Base-by-base conservation (phyloP, 2,113 vertebrate genomes). In the Origma solitaria region DNA sequence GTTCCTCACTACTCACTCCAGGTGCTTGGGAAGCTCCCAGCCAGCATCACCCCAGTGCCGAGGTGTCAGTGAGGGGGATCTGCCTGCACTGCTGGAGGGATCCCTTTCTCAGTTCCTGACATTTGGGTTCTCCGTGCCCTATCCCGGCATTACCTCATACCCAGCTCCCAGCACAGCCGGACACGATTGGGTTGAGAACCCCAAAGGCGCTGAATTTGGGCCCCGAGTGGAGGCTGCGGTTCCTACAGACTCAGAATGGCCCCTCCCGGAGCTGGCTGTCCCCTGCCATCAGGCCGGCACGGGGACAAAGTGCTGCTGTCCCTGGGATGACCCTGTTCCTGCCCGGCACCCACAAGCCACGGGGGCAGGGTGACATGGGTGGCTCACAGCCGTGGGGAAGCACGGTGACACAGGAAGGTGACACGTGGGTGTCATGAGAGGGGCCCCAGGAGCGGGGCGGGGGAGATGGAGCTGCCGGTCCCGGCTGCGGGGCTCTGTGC, bases 31-130 rank as follows among this genome's bases (percentile, higher is more conserved):
- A 40, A 71, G 24, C 12, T 70, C n/a, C 42, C 66, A 15, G 42
- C 28, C 0, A 4, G 7, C 9, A 38, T 18, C 51, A 7, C 24
- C 3, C 0, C 0, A 0, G 51, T 8, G 76, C 65, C 1, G n/a
- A 17, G 37, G 6, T 25, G 50, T 16, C 40, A 22, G 42, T 1
- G 3, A 35, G 19, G 28, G 44, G 27, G 13, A 27, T 21, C 6
- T 0, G 0, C 37, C 57, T 31, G 57, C 25, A 11, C 0, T 2
- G 2, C 56, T 3, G 13, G 10, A 40, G 21, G 17, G 38, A 60
- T 70, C 35, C 49, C 44, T 11, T 54, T 20, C 37, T 40, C 13
- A 1, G 35, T 35, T 49, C 60, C 62, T 0, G 3, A 12, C 5
- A 6, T 25, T 24, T 10, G 30, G 35, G 50, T 16, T 2, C 44